Evolutionary conservation across 2,888 invertebrate species (phyloP).

Genomic region (Thecophora atra): DNA sequence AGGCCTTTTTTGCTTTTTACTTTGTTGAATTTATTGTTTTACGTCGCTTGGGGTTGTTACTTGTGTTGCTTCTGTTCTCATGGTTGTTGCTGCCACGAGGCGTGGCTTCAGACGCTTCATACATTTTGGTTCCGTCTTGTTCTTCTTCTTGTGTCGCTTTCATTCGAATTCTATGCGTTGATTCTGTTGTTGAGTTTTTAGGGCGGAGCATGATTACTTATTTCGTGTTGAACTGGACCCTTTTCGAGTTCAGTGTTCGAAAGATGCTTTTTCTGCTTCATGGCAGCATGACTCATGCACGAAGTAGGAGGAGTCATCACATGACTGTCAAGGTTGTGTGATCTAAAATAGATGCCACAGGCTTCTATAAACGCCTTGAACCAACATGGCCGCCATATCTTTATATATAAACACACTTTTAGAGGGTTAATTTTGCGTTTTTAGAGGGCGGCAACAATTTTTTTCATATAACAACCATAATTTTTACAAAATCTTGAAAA

Average conservation of each 20-base stretch:
- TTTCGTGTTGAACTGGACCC: slow-evolving; percentile 10
- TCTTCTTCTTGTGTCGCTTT: slow-evolving; percentile 19
- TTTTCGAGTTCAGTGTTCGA: slow-evolving; percentile 12
- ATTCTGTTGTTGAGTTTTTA: slow-evolving; percentile 43
- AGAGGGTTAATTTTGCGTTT: background rate
- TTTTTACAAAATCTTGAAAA: background rate
- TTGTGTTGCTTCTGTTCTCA: background rate
- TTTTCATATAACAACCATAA: background rate
- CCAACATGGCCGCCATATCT: slow-evolving; percentile 30
- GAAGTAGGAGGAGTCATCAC: slow-evolving; percentile 19
- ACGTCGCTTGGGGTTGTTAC: background rate
- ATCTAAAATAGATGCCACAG: background rate
- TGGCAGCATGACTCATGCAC: slow-evolving; percentile 29
- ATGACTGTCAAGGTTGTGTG: background rate
- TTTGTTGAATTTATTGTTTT: slow-evolving; percentile 13
- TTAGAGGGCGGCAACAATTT: slow-evolving; percentile 25
- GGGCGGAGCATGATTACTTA: slow-evolving; percentile 48
- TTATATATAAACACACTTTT: slow-evolving; percentile 8
- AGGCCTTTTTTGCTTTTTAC: slow-evolving; percentile 5
- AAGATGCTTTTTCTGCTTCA: slow-evolving; percentile 19
- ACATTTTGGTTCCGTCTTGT: slow-evolving; percentile 13
- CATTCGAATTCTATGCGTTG: slow-evolving; percentile 42
- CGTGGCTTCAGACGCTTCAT: slow-evolving; percentile 32
- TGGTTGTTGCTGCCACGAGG: slow-evolving; percentile 22
- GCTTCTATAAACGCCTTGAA: background rate